phyloP scores from a whole-genome alignment of 2,888 invertebrate species.

The Synanthedon vespiformis region DNA sequence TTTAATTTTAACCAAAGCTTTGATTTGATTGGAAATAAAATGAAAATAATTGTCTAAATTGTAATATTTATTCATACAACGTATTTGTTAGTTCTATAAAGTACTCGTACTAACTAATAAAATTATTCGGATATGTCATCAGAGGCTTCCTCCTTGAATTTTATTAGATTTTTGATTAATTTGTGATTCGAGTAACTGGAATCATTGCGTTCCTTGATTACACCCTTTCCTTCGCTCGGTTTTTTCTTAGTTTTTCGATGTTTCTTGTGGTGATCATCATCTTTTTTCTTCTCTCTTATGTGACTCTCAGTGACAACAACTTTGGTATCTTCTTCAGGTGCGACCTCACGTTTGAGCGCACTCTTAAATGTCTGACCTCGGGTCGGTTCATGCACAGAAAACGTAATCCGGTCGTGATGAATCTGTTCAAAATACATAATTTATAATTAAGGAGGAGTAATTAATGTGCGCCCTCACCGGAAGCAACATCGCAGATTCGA shows the following conservation, averaged over 20 bases:
- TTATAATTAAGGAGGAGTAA: no score
- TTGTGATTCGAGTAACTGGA: slow-evolving; percentile 30
- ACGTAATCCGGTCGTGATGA: slow-evolving; percentile 59
- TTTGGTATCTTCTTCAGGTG: slow-evolving; percentile 24
- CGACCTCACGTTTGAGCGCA: slow-evolving; percentile 42
- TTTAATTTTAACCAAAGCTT: no score
- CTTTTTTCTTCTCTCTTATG: slow-evolving; percentile 26
- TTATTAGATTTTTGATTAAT: slow-evolving; percentile 41
- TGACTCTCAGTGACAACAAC: slow-evolving; percentile 17
- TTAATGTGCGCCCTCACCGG: no score
- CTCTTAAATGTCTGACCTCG: slow-evolving; percentile 61
- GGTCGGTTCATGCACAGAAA: slow-evolving; percentile 54
- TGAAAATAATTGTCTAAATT: no score
- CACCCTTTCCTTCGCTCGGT: slow-evolving; percentile 37
- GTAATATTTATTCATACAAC: no score
- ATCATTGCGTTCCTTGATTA: slow-evolving; percentile 42
- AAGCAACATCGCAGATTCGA: no score
- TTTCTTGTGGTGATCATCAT: slow-evolving; percentile 23
- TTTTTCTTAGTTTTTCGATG: slow-evolving; percentile 26
- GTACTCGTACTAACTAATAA: neutral
- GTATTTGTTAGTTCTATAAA: no score
- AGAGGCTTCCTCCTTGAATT: slow-evolving; percentile 46
- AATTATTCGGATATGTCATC: slow-evolving; percentile 46
- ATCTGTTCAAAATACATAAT: slow-evolving; percentile 23
- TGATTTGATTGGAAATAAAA: no score